These are phyloP conservation scores for Pteromalus puparum DNA, from an alignment of 1,140 invertebrate genomes.

Conservation along the genomic window DNA sequence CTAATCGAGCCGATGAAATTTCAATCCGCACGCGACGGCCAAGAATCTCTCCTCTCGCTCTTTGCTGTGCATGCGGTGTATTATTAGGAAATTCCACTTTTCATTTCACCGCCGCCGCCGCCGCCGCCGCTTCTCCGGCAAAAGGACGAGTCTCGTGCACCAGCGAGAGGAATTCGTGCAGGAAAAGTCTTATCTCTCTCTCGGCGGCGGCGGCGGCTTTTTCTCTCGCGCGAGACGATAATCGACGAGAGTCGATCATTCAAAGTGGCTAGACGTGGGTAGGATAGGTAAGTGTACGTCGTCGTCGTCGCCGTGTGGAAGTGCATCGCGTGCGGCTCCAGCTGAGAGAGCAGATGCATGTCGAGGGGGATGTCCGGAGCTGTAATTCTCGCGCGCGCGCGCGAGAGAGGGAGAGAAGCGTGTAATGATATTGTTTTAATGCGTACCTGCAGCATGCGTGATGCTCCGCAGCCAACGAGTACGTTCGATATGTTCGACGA, in stretches of 20 bases:
- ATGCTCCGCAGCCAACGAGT: background rate
- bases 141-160: background rate
- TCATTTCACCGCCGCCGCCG: background rate
- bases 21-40: background rate
- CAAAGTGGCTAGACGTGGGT: background rate
- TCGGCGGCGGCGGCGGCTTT: background rate
- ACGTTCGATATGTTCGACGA: background rate
- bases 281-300: background rate
- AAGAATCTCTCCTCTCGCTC: background rate
- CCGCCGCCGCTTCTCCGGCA: background rate
- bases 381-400: background rate
- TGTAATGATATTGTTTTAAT: conserved; percentile 39
- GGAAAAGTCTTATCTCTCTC: background rate
- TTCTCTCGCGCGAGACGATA: background rate
- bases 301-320: too few relatives aligned
- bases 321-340: conserved; percentile 24
- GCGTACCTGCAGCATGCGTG: background rate
- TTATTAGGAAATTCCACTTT: conserved; percentile 11
- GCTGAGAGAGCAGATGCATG: background rate
- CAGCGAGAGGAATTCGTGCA: background rate
- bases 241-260: background rate
- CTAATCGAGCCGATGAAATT: conserved; percentile 31
- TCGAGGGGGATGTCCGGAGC: background rate
- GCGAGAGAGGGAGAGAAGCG: background rate
- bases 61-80: background rate